These are phyloP conservation scores for Oscheius sp. DNA, from an alignment of 2,888 invertebrate genomes.

Conservation along the genomic window DNA sequence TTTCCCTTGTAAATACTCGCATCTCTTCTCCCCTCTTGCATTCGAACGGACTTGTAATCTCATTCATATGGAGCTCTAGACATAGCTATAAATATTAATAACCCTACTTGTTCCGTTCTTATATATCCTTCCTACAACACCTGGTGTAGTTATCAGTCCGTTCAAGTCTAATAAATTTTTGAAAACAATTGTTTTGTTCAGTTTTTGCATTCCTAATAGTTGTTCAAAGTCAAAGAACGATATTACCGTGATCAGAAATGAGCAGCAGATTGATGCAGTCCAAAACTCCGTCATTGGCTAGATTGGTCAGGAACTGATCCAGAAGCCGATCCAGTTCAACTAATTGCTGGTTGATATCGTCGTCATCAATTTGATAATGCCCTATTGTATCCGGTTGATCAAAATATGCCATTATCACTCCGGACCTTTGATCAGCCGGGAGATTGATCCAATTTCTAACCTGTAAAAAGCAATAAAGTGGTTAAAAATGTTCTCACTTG, in stretches of 20 bases:
- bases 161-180: slow-evolving; percentile 44
- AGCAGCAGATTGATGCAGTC: slow-evolving; percentile 64
- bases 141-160: slow-evolving; percentile 50
- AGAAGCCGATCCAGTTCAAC: slow-evolving; percentile 51
- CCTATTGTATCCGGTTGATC: slow-evolving; percentile 65
- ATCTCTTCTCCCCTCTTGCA: slow-evolving; percentile 53
- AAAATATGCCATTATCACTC: slow-evolving; percentile 64
- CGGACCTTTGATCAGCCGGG: slow-evolving; percentile 51
- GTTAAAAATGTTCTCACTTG: slow-evolving; percentile 35
- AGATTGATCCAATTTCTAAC: slow-evolving; percentile 51
- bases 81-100: slow-evolving; percentile 1
- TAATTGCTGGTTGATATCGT: slow-evolving; percentile 38
- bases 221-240: not conserved
- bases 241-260: slow-evolving; percentile 64
- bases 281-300: slow-evolving; percentile 51
- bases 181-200: slow-evolving; percentile 53
- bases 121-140: slow-evolving; percentile 61
- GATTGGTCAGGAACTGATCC: slow-evolving; percentile 54
- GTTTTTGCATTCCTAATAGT: slow-evolving; percentile 51
- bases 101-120: slow-evolving; percentile 43
- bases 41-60: slow-evolving; percentile 48
- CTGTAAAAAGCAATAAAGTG: slow-evolving; percentile 14
- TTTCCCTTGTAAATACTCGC: slow-evolving; percentile 50
- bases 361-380: slow-evolving; percentile 53
- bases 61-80: slow-evolving; percentile 19